These are phyloP conservation scores for Diaphora mendica DNA, from an alignment of 2,888 invertebrate species.

Conservation along the genomic window DNA sequence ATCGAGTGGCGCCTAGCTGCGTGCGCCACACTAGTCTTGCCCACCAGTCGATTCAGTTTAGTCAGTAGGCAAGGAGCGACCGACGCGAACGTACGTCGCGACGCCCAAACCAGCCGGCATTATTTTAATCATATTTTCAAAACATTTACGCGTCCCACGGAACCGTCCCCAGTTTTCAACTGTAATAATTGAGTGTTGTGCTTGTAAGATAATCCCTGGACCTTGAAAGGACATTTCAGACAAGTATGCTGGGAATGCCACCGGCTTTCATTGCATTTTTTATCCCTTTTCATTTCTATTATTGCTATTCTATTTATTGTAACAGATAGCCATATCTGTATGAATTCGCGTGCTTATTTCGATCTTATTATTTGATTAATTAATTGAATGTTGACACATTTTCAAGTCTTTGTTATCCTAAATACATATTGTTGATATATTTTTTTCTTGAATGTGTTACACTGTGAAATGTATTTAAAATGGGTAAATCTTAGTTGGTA, in stretches of 20 bases:
- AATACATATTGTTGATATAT: not conserved
- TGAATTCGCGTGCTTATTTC: constrained; percentile 62
- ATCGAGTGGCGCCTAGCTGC: constrained; percentile 65
- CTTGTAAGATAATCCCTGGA: constrained; percentile 42
- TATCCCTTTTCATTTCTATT: constrained; percentile 38
- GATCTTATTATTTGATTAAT: constrained; percentile 61
- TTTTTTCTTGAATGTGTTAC: not conserved
- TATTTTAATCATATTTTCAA: constrained; percentile 59
- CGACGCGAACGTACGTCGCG: constrained; percentile 63
- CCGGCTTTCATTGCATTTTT: constrained; percentile 50
- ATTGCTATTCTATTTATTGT: constrained; percentile 42
- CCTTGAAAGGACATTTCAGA: constrained; percentile 54
- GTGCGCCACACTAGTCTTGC: constrained; percentile 76
- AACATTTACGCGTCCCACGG: constrained; percentile 69
- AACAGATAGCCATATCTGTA: constrained; percentile 51
- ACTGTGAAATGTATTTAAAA: not conserved
- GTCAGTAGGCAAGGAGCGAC: constrained; percentile 77
- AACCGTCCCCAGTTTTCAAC: constrained; percentile 72
- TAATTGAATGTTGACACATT: constrained; percentile 19
- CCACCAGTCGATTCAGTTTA: constrained; percentile 69
- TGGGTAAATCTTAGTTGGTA: not conserved
- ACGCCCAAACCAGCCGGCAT: constrained; percentile 62
- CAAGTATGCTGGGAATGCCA: constrained; percentile 40
- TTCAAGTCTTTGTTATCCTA: constrained; percentile 9
- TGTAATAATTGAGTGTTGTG: constrained; percentile 59